Evolutionary conservation across 2,113 vertebrate genomes (phyloP), one percentile per base, ranked within the genome.

Genomic region (Capra hircus): DNA sequence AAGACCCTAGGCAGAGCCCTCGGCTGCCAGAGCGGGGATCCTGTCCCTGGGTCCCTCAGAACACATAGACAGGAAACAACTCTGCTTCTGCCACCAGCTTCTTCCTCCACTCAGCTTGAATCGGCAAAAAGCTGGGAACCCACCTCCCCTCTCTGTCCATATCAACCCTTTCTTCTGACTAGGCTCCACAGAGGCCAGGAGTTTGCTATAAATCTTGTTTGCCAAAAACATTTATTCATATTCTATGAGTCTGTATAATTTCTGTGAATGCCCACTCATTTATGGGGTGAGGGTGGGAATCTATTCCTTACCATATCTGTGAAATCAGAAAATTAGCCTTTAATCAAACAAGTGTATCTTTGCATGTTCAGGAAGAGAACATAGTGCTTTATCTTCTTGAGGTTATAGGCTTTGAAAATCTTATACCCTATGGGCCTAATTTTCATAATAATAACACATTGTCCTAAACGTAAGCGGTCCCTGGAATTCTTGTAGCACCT

Each of bases 1-100:
- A 25, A 88, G 23, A 87, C 10, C 8, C 2, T 1, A 23, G 6
- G 60, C 40, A 89, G 55, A 91, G 55, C 2, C 50, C 5, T 16
- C 7, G 2, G 19, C 2, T 7, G 12, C 23, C 15, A 2, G 5
- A 48, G 12, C 0, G 1, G 83, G 23, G 25, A 85, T 28, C 2
- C 1, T 17, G 2, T 2, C 40, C 30, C 40, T 7, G 7, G 57
- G 12, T 62, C 52, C 60, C 36, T 80, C 30, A 43, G 23, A 6
- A 80, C 17, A 40, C 5, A 5, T 5, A 52, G 50, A 48, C 15
- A 36, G 3, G 40, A 94, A 88, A 52, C 1, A n/a, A 21, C 19
- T 2, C 11, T 25, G 7, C 10, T 19, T 25, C 33, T 2, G 27
- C 17, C 2, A 19, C 13, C 6, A 53, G 19, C n/a, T 74, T 55